These are phyloP conservation scores for Clamator glandarius DNA, from an alignment of 2,797 vertebrate genomes.

Conservation along the genomic window DNA sequence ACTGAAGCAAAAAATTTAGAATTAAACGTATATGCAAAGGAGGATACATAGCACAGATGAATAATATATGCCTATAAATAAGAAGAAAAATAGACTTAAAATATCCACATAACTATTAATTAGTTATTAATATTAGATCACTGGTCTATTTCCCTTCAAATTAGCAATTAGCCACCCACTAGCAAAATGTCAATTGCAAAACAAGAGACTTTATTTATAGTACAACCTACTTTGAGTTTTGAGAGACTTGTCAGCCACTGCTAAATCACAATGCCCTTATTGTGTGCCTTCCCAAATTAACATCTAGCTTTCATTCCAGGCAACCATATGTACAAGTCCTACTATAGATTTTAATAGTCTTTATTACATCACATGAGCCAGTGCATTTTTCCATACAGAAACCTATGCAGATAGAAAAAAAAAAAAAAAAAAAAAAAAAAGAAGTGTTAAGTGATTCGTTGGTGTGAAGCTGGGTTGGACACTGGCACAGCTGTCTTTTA, in stretches of 20 bases:
- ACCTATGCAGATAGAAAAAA: rapidly evolving
- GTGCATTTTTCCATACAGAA: background rate
- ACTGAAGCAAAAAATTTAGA: background rate
- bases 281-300: conserved; percentile 42
- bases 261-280: conserved; percentile 43
- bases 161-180: conserved; percentile 68
- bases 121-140: conserved; percentile 72
- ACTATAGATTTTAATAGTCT: background rate
- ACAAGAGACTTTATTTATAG: conserved; percentile 63
- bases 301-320: background rate
- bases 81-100: conserved; percentile 63
- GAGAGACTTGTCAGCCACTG: conserved; percentile 46
- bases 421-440: no score
- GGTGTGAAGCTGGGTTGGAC: background rate
- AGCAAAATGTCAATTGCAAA: conserved; percentile 72
- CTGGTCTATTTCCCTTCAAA: conserved; percentile 72
- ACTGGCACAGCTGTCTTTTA: background rate
- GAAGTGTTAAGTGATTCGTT: background rate
- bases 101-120: conserved; percentile 67
- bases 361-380: background rate
- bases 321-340: background rate
- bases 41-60: conserved; percentile 15
- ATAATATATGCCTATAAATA: conserved; percentile 66
- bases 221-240: conserved; percentile 53
- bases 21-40: conserved; percentile 23